A percentile compares a stretch with the other conserved stretches of the same genome.
phyloP scores from a whole-genome alignment of 2,888 invertebrate species.

The Heliconius charithonia region DNA sequence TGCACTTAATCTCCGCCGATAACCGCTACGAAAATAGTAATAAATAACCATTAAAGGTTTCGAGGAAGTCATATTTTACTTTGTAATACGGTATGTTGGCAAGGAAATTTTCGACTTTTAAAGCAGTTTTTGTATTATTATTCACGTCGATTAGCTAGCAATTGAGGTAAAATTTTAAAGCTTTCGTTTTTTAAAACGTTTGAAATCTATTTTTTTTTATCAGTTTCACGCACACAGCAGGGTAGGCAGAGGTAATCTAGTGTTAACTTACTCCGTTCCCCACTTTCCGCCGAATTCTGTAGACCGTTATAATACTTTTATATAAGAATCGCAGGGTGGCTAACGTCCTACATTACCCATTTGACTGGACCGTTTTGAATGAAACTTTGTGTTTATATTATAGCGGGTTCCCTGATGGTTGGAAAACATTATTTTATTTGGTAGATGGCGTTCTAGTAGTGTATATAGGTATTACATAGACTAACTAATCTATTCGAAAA shows the following conservation, averaged over 20 bases:
- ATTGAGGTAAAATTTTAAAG: not conserved
- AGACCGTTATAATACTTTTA: too few relatives aligned
- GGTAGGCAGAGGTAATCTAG: too few relatives aligned
- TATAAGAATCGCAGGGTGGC: too few relatives aligned
- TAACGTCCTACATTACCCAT: too few relatives aligned
- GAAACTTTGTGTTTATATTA: not conserved
- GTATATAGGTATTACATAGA: not conserved
- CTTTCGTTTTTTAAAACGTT: not conserved
- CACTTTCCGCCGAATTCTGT: too few relatives aligned
- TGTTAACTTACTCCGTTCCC: too few relatives aligned
- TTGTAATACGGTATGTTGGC: conserved; percentile 1
- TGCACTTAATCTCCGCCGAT: conserved; percentile 26
- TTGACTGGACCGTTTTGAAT: too few relatives aligned
- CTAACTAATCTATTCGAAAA: not conserved
- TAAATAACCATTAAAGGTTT: conserved; percentile 22
- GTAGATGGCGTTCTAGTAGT: not conserved
- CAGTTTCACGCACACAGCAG: too few relatives aligned
- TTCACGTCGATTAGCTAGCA: not conserved
- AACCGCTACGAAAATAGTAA: conserved; percentile 12
- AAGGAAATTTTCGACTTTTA: not conserved
- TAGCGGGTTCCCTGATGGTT: not conserved
- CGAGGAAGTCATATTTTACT: conserved; percentile 19
- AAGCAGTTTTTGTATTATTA: not conserved
- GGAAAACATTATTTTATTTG: not conserved
- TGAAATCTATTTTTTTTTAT: too few relatives aligned